Evolutionary conservation across 2,888 invertebrate genomes (phyloP).

Genomic region (Tillus elongatus): DNA sequence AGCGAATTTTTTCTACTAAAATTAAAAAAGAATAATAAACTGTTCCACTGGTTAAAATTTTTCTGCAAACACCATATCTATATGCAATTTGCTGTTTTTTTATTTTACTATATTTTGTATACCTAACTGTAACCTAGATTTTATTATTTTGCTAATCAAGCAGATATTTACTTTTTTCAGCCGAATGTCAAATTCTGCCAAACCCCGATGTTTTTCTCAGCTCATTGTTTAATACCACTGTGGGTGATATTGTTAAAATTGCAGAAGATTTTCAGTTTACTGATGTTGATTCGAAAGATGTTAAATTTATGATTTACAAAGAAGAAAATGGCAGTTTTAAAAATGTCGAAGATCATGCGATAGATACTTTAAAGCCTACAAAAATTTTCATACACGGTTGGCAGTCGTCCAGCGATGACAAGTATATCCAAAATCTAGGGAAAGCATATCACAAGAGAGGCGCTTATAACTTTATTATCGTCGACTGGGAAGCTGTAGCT

Average conservation of each 20-base stretch:
- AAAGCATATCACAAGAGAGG: slow-evolving; percentile 20
- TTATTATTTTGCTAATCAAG: no score
- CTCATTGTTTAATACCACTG: slow-evolving; percentile 17
- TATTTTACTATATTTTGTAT: no score
- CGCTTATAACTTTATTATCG: slow-evolving; percentile 21
- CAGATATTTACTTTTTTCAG: no score
- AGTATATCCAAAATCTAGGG: slow-evolving; percentile 19
- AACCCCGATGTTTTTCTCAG: slow-evolving; percentile 11
- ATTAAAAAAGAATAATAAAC: no score
- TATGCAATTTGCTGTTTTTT: no score
- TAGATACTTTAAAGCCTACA: slow-evolving; percentile 14
- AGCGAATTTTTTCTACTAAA: no score
- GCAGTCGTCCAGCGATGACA: slow-evolving; percentile 20
- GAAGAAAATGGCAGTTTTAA: no score
- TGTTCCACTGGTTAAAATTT: no score
- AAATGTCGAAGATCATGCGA: slow-evolving; percentile 11
- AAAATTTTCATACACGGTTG: slow-evolving; percentile 26
- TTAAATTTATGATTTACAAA: slow-evolving; percentile 17
- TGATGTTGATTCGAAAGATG: slow-evolving; percentile 14
- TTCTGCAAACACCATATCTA: no score
- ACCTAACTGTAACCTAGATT: no score
- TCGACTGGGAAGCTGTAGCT: slow-evolving; percentile 24
- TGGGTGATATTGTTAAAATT: slow-evolving; percentile 16
- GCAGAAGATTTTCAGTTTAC: slow-evolving; percentile 18
- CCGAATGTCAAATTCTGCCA: no score